phyloP scores from a whole-genome alignment of 2,888 invertebrate genomes.

The Meandrusa payeni region DNA sequence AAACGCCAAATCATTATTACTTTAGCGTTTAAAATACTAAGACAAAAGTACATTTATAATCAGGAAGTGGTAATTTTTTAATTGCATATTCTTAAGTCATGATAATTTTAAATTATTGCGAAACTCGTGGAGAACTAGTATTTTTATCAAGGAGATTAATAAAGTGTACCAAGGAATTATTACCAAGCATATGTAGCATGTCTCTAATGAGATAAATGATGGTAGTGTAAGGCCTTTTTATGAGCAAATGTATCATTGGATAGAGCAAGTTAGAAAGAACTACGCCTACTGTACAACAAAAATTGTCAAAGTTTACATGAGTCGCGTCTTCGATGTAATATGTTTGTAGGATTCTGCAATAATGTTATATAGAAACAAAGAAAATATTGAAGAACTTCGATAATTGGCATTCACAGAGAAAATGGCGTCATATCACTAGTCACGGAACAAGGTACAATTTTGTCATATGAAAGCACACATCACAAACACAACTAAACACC shows the following conservation, averaged over 20 bases:
- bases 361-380: slow-evolving; percentile 46
- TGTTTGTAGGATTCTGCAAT: slow-evolving; percentile 21
- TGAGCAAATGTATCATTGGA: slow-evolving; percentile 8
- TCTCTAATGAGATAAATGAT: too few species aligned
- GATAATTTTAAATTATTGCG: too few species aligned
- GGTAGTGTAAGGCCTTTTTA: slow-evolving; percentile 7
- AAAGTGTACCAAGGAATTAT: too few species aligned
- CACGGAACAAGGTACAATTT: slow-evolving; percentile 80
- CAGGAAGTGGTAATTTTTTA: too few species aligned
- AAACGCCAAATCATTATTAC: too few species aligned
- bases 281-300: slow-evolving; percentile 15
- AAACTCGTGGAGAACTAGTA: too few species aligned
- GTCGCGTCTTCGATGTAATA: slow-evolving; percentile 23
- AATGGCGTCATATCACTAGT: slow-evolving; percentile 81
- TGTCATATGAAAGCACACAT: slow-evolving; percentile 64
- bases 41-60: too few species aligned
- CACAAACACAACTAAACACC: slow-evolving; percentile 57
- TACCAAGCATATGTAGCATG: not conserved
- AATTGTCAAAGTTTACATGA: slow-evolving; percentile 21
- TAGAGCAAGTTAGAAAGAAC: slow-evolving; percentile 9
- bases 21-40: too few species aligned
- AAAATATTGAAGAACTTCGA: slow-evolving; percentile 68
- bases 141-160: too few species aligned
- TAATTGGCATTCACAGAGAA: slow-evolving; percentile 81
- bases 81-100: too few species aligned